Conservation (phyloP, 2,113 vertebrate species). For the Empidonax traillii region DNA sequence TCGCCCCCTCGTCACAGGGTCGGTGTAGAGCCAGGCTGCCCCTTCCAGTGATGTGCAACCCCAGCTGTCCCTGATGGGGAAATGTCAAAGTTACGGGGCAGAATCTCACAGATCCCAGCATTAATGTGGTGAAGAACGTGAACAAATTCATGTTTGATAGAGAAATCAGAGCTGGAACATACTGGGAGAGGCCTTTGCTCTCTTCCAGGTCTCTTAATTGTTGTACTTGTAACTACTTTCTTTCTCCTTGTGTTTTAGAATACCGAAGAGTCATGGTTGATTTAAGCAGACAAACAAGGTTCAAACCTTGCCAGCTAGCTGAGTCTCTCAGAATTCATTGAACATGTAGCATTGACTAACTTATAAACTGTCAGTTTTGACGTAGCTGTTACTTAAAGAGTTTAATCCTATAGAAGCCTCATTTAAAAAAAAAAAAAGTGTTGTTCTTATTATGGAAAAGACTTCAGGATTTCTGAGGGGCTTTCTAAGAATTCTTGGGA, state of each 20-base stretch:
- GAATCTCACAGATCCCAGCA: neutral
- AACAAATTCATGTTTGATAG: neutral
- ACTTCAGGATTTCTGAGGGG: neutral
- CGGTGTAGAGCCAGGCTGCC: neutral
- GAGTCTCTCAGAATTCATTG: neutral
- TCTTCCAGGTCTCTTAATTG: neutral
- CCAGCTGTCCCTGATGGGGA: too few species aligned
- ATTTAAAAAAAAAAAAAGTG: neutral
- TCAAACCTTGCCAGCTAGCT: neutral
- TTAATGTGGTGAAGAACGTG: neutral
- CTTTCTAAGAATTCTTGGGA: neutral
- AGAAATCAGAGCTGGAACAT: neutral
- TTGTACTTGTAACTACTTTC: neutral
- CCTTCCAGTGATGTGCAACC: rapidly evolving
- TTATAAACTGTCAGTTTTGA: neutral
- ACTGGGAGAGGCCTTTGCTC: neutral
- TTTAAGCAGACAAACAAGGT: neutral
- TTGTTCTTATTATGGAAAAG: neutral
- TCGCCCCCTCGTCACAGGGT: neutral
- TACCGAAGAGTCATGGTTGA: neutral
- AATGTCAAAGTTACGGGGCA: rapidly evolving
- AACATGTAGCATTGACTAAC: neutral
- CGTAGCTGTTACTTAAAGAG: neutral
- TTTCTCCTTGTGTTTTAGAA: neutral
- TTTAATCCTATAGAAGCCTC: neutral